Evolutionary conservation across 2,797 vertebrate species (phyloP).

Genomic region (Phoeniculus purpureus): DNA sequence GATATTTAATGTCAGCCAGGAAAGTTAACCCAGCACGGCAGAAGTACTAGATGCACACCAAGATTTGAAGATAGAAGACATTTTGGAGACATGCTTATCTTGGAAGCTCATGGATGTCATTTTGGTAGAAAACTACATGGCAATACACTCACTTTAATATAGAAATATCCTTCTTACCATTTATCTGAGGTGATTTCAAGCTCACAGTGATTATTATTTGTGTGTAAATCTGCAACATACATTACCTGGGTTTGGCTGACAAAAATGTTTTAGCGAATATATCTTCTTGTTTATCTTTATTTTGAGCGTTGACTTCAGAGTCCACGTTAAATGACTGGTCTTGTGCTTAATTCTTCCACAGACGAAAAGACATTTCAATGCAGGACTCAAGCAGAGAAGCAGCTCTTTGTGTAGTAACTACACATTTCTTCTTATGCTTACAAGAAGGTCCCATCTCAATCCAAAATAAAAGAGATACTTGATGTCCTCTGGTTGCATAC

Average conservation of each 20-base stretch:
- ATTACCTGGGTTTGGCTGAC: slow-evolving; percentile 16
- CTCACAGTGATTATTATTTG: neutral
- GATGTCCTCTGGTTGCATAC: neutral
- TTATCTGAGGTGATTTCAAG: slow-evolving; percentile 3
- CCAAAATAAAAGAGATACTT: neutral
- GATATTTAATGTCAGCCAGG: neutral
- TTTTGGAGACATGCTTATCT: neutral
- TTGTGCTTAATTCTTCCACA: neutral
- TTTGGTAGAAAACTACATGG: neutral
- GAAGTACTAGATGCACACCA: neutral
- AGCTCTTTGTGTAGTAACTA: slow-evolving; percentile 24
- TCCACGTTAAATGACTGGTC: neutral
- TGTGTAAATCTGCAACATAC: slow-evolving; percentile 23
- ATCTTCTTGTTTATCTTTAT: slow-evolving; percentile 3
- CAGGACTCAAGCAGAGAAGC: slow-evolving; percentile 12
- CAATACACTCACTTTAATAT: neutral
- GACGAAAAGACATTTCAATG: neutral
- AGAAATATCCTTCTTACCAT: neutral
- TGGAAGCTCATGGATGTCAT: neutral
- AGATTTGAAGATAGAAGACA: neutral
- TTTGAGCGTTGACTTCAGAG: slow-evolving; percentile 29
- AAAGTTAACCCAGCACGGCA: neutral
- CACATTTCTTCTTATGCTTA: neutral
- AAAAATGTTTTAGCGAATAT: slow-evolving; percentile 18
- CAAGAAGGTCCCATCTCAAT: neutral